phyloP scores from a whole-genome alignment of 2,797 vertebrate genomes.

The Anguilla obscura region DNA sequence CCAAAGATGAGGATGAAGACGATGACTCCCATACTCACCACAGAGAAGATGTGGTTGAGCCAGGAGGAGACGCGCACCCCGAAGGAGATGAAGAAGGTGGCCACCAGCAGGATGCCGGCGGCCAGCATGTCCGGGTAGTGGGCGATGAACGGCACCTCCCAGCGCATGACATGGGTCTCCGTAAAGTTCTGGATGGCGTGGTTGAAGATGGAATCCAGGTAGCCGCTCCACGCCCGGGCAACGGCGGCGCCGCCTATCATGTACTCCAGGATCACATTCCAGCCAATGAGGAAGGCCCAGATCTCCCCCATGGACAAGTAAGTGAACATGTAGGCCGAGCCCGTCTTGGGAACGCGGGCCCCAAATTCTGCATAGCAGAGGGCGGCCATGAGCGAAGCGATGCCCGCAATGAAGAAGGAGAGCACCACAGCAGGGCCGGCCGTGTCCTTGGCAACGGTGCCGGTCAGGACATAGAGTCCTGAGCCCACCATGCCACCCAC shows the following conservation, averaged over 20 bases:
- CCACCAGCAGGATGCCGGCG: constrained; percentile 81
- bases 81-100: constrained; percentile 87
- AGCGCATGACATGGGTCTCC: constrained; percentile 81
- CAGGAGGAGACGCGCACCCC: constrained; percentile 93
- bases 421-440: constrained; percentile 86
- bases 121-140: constrained; percentile 90
- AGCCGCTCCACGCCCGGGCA: constrained; percentile 94
- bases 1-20: constrained; percentile 90
- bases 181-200: constrained; percentile 92
- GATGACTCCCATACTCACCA: constrained; percentile 83
- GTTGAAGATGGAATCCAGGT: constrained; percentile 92
- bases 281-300: constrained; percentile 97
- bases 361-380: constrained; percentile 96
- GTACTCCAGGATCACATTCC: constrained; percentile 94
- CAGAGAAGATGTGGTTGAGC: constrained; percentile 91
- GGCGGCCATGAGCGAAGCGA: constrained; percentile 90
- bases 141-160: constrained; percentile 87
- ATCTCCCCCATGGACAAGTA: constrained; percentile 93
- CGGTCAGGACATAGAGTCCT: constrained; percentile 91
- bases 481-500: constrained; percentile 95
- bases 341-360: constrained; percentile 89
- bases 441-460: constrained; percentile 89
- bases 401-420: constrained; percentile 85
- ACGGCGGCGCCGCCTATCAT: constrained; percentile 92
- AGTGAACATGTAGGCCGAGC: constrained; percentile 97